A percentile compares a stretch with the other conserved stretches of the same genome.
Conservation (phyloP, 2,888 invertebrate species). For the Hypercompe scribonia region DNA sequence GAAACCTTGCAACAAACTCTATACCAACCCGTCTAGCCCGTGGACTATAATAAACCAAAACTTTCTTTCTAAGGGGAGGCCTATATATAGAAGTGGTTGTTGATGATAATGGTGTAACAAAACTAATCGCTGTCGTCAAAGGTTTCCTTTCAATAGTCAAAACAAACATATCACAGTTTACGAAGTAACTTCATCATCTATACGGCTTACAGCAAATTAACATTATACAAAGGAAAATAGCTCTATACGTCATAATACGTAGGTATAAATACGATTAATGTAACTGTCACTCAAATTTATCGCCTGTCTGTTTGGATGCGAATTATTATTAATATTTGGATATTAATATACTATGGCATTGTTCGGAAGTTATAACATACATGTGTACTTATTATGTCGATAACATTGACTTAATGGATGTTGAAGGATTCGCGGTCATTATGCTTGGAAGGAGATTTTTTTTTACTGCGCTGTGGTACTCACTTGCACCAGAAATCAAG, state of each 20-base stretch:
- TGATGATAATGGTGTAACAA: no score
- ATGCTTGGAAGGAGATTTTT: background rate
- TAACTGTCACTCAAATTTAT: constrained; percentile 40
- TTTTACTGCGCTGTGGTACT: background rate
- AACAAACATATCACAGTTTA: background rate
- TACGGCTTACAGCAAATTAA: background rate
- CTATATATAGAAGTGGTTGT: no score
- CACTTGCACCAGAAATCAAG: no score
- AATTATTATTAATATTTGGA: constrained; percentile 8
- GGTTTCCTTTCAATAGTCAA: no score
- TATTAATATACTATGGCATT: constrained; percentile 2
- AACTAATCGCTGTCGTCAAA: background rate
- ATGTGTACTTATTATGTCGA: background rate
- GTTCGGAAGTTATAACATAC: background rate
- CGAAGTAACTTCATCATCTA: background rate
- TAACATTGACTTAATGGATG: constrained; percentile 2
- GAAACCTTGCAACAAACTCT: no score
- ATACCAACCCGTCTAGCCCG: no score
- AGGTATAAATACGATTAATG: constrained; percentile 33
- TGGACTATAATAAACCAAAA: no score
- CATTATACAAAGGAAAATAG: background rate
- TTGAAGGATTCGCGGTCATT: background rate
- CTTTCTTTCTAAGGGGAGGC: no score
- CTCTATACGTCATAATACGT: constrained; percentile 1
- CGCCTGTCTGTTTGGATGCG: constrained; percentile 7